Evolutionary conservation across 2,888 invertebrate genomes (phyloP).

Genomic region (Plagodis dolabraria): DNA sequence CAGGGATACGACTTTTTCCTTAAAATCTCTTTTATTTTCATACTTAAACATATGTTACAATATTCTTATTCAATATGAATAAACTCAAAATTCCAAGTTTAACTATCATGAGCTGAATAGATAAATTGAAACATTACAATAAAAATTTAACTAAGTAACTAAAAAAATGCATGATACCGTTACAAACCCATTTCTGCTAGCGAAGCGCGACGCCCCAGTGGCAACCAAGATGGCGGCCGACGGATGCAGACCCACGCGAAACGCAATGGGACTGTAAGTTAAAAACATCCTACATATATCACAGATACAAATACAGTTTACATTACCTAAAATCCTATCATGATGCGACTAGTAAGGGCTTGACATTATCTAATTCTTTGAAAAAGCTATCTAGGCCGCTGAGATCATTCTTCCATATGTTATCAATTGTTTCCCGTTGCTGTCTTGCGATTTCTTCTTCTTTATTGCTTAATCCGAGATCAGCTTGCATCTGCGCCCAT

Average conservation of each 20-base stretch:
- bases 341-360: slow-evolving; percentile 64
- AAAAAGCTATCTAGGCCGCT: slow-evolving; percentile 88
- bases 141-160: slow-evolving; percentile 58
- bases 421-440: slow-evolving; percentile 76
- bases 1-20: slow-evolving; percentile 61
- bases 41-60: slow-evolving; percentile 84
- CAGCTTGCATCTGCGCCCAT: slow-evolving; percentile 85
- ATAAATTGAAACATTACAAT: slow-evolving; percentile 71
- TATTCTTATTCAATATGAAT: slow-evolving; percentile 83
- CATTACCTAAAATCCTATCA: slow-evolving; percentile 65
- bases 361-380: slow-evolving; percentile 86
- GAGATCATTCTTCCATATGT: slow-evolving; percentile 85
- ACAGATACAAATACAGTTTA: slow-evolving; percentile 74
- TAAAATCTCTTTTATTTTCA: slow-evolving; percentile 73
- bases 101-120: slow-evolving; percentile 61
- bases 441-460: slow-evolving; percentile 76
- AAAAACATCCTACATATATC: slow-evolving; percentile 84
- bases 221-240: slow-evolving; percentile 85
- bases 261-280: slow-evolving; percentile 85
- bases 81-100: slow-evolving; percentile 76
- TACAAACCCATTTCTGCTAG: slow-evolving; percentile 85
- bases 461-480: slow-evolving; percentile 74
- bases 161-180: slow-evolving; percentile 82
- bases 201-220: slow-evolving; percentile 83
- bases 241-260: slow-evolving; percentile 84